Conservation (phyloP, 2,797 vertebrate species). For the Micropoecilia bifurca region DNA sequence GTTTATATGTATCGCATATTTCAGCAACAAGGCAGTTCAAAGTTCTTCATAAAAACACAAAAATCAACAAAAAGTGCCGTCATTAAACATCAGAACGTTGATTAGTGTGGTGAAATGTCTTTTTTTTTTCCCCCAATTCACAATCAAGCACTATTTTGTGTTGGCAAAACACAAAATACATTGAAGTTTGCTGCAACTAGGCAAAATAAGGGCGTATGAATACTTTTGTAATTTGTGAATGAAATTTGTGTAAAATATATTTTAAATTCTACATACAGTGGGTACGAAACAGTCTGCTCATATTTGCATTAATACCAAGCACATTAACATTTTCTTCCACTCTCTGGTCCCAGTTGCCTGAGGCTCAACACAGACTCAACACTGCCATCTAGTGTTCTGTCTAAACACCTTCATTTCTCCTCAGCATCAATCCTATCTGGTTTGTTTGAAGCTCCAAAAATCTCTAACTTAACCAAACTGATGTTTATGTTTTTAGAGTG, state of each 20-base stretch:
- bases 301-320: conserved; percentile 55
- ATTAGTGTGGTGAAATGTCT: no score
- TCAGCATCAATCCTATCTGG: not conserved
- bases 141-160: not conserved
- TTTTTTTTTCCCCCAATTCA: not conserved
- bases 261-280: conserved; percentile 3
- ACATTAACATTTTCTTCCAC: conserved; percentile 58
- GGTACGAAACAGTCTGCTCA: conserved; percentile 33
- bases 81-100: no score
- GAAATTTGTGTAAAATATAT: not conserved
- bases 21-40: no score
- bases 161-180: not conserved
- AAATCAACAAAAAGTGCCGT: no score
- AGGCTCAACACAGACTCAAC: conserved; percentile 37
- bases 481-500: not conserved
- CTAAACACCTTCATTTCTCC: conserved; percentile 5
- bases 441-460: not conserved
- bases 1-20: no score
- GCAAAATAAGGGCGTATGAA: not conserved
- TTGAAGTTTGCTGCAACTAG: not conserved
- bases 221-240: not conserved
- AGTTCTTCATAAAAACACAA: no score
- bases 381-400: conserved; percentile 74
- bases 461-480: not conserved
- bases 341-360: conserved; percentile 41